A percentile compares a stretch with the other conserved stretches of the same genome.
These are phyloP conservation scores for Oophaga sylvatica DNA, from an alignment of 2,797 vertebrate genomes.

Conservation along the genomic window DNA sequence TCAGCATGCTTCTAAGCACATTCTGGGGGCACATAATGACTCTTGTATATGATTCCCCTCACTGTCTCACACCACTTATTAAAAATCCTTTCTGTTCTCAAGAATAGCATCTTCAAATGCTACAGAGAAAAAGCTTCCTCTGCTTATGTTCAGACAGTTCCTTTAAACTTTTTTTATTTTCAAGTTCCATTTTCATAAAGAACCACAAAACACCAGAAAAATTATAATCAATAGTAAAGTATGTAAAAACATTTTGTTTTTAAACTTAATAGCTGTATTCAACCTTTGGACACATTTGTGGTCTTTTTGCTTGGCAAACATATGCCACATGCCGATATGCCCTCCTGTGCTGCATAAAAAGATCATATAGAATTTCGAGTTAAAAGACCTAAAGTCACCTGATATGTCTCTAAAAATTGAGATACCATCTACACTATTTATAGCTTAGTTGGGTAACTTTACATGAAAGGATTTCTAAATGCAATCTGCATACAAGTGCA, in stretches of 20 bases:
- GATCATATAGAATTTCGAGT: neutral
- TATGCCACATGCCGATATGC: neutral
- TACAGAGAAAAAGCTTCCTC: too few species aligned
- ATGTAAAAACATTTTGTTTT: too few species aligned
- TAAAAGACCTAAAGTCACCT: conserved; percentile 76
- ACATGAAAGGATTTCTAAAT: conserved; percentile 69
- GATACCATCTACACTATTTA: conserved; percentile 70
- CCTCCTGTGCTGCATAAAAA: neutral
- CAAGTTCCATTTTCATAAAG: neutral
- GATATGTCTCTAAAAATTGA: conserved; percentile 74
- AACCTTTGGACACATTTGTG: neutral
- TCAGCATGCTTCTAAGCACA: too few species aligned
- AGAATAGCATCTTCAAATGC: too few species aligned
- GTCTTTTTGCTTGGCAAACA: neutral
- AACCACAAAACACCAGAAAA: neutral
- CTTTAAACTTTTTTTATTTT: neutral
- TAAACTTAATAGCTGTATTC: neutral
- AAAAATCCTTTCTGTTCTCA: too few species aligned
- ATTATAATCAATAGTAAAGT: neutral
- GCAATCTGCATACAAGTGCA: conserved; percentile 50
- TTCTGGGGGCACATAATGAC: too few species aligned
- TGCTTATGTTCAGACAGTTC: too few species aligned
- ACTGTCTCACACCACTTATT: too few species aligned
- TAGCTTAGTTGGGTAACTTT: conserved; percentile 37
- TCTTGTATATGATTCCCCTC: too few species aligned